Evolutionary conservation across 2,888 invertebrate genomes (phyloP).

Genomic region (Orthosia cruda): DNA sequence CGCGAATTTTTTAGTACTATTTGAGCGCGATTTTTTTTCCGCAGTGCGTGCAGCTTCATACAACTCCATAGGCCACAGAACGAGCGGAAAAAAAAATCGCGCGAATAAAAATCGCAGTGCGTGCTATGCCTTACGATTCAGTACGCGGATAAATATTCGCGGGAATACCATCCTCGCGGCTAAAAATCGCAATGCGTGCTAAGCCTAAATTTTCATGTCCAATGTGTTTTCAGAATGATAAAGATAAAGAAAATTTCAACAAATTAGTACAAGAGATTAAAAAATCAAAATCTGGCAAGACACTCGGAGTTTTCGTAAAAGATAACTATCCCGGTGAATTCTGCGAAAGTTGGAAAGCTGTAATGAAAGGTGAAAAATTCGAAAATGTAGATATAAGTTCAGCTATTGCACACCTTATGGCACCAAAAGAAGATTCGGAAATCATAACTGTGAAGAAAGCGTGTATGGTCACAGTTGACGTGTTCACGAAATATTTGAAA

Average conservation of each 20-base stretch:
- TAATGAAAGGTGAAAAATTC: slow-evolving; percentile 95
- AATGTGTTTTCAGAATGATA: slow-evolving; percentile 93
- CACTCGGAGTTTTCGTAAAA: slow-evolving; percentile 97
- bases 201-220: slow-evolving; percentile 22
- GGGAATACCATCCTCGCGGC: too few species aligned
- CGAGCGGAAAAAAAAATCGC: too few species aligned
- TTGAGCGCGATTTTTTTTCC: too few species aligned
- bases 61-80: too few species aligned
- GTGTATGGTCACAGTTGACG: slow-evolving; percentile 97
- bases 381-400: slow-evolving; percentile 97
- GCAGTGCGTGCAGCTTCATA: too few species aligned
- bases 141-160: too few species aligned
- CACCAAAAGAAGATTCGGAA: slow-evolving; percentile 98
- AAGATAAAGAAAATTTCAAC: slow-evolving; percentile 97
- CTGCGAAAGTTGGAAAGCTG: slow-evolving; percentile 97
- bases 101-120: too few species aligned
- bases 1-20: too few species aligned
- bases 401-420: slow-evolving; percentile 96
- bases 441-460: slow-evolving; percentile 98
- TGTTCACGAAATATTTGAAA: slow-evolving; percentile 99
- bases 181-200: too few species aligned
- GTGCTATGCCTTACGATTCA: too few species aligned
- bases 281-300: slow-evolving; percentile 97
- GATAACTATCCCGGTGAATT: slow-evolving; percentile 98
- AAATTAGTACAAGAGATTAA: slow-evolving; percentile 95